Conservation (phyloP, 2,797 vertebrate species). For the Salmo trutta region DNA sequence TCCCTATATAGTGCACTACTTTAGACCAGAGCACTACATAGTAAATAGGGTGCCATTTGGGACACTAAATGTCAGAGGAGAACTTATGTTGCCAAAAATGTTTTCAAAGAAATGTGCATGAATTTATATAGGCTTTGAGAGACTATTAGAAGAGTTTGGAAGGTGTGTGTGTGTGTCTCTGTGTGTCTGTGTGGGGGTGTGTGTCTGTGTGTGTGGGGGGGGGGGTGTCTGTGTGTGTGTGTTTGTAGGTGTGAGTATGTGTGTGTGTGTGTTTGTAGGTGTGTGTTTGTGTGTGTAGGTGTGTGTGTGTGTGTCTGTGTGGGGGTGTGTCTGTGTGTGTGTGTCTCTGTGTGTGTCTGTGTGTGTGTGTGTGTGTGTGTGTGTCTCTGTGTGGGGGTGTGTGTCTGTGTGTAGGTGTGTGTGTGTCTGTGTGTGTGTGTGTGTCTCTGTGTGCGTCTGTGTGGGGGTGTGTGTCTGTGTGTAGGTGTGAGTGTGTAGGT, state of each 20-base stretch:
- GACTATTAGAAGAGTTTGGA: conserved; percentile 67
- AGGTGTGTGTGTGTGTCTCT: conserved; percentile 34
- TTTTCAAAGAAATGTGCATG: conserved; percentile 76
- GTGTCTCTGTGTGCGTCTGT: background rate
- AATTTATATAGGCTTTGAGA: conserved; percentile 72
- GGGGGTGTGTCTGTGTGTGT: background rate
- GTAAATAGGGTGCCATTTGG: conserved; percentile 62
- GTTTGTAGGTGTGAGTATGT: conserved; percentile 38
- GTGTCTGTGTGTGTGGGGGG: conserved; percentile 10
- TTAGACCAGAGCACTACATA: background rate
- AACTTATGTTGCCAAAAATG: conserved; percentile 82
- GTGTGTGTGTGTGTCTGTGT: conserved; percentile 24
- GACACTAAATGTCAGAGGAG: conserved; percentile 63
- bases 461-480: conserved; percentile 15
- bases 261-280: conserved; percentile 39
- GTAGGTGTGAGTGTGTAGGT: background rate
- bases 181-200: background rate
- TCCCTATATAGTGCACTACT: no score
- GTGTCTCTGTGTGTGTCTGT: no score
- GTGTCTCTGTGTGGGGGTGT: conserved; percentile 18
- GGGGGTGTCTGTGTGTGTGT: background rate
- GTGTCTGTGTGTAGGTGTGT: no score
- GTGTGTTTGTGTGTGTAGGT: conserved; percentile 49
- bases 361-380: conserved; percentile 22
- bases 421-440: conserved; percentile 23